These are phyloP conservation scores for Sinonovacula constricta DNA, from an alignment of 1,140 invertebrate species.

Conservation along the genomic window DNA sequence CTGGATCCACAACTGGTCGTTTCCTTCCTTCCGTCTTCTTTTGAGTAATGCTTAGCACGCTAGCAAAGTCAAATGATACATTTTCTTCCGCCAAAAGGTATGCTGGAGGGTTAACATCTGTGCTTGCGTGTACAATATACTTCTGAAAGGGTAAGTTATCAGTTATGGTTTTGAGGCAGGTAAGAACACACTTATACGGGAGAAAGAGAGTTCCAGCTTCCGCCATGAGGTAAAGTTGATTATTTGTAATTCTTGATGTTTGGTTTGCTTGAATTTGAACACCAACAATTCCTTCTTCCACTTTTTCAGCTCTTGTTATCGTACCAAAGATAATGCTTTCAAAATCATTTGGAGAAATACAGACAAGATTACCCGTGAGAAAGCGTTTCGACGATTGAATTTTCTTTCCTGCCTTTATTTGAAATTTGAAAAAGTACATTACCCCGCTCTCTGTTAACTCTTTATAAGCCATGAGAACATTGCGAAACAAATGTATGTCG, in stretches of 20 bases:
- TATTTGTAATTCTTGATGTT: constrained; percentile 15
- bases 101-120: constrained; percentile 54
- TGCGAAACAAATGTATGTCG: too few relatives aligned
- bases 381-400: constrained; percentile 82
- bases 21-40: not conserved
- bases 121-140: constrained; percentile 65
- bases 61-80: constrained; percentile 23
- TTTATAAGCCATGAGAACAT: too few relatives aligned
- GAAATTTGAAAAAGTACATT: constrained; percentile 17
- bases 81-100: too few relatives aligned
- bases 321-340: constrained; percentile 84
- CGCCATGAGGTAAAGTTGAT: constrained; percentile 71
- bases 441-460: not conserved
- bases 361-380: constrained; percentile 85
- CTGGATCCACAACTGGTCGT: constrained; percentile 27
- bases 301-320: constrained; percentile 81
- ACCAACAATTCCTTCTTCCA: constrained; percentile 58
- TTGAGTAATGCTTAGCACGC: not conserved
- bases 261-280: constrained; percentile 73
- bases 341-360: constrained; percentile 85
- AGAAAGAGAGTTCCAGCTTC: constrained; percentile 80
- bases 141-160: constrained; percentile 74
- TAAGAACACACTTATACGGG: constrained; percentile 78
- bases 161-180: constrained; percentile 72
- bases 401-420: constrained; percentile 68